Evolutionary conservation across 2,888 invertebrate species (phyloP), one percentile per base, ranked within the genome.

Genomic region (Agrochola lota): DNA sequence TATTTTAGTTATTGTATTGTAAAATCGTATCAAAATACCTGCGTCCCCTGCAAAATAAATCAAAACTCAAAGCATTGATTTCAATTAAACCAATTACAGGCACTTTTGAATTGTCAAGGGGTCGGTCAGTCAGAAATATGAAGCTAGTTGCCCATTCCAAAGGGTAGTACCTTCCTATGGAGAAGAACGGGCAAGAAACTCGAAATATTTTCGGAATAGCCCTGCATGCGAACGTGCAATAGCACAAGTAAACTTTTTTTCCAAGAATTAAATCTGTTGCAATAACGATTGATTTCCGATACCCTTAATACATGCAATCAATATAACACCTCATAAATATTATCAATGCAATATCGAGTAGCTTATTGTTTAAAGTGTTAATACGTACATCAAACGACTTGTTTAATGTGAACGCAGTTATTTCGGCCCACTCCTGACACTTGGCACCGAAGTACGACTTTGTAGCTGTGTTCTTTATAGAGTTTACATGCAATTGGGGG

Each of bases 391-490:
- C 1, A 74, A 80, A 68, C n/a, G 7, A 30, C 43, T 81, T 63
- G 30, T 63, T 8, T 52, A 20, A 43, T 70, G n/a, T 83, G 63
- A 72, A 77, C 40, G 52, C 23, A 75, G 64, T 35, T 8, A 78
- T 80, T 78, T 43, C 86, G 2, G 15, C 78, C 80, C 83, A 87
- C 81, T 72, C 71, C 35, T 23, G 55, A 73, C 43, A 59, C 55
- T 87, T 87, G 81, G 88, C 87, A 81, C 57, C 46, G 30, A 75
- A 79, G 76, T 73, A 76, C 55, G 15, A 75, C 46, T 63, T 23
- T 8, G 15, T 26, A 20, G 9, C 26, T 60, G 49, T 71, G 26
- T 57, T 62, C 17, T 79, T 17, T 69, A 60, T 71, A 62, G 5
- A 6, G 40, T 74, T 77, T 60, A 70, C 49, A 68, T 80, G 67